A percentile compares a stretch with the other conserved stretches of the same genome.
Conservation (phyloP, 2,113 vertebrate species). For the Pogona vitticeps region DNA sequence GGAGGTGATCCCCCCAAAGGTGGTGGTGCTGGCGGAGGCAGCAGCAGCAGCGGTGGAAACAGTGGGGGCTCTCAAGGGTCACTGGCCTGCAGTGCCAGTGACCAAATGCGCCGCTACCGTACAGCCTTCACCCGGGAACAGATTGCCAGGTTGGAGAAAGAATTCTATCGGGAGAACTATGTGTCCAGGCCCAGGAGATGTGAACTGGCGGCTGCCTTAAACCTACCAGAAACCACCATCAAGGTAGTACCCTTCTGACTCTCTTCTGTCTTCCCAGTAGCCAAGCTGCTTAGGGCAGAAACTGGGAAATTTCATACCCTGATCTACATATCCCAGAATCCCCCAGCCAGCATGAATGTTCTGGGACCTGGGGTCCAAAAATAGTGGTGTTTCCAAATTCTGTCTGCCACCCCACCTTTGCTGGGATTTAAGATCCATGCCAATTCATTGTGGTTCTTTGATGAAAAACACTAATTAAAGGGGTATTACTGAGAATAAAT, state of each 20-base stretch:
- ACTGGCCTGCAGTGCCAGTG: constrained; percentile 87
- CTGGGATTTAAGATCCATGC: too few relatives aligned
- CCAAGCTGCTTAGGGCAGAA: too few relatives aligned
- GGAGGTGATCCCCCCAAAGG: constrained; percentile 82
- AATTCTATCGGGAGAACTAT: constrained; percentile 98
- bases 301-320: too few relatives aligned
- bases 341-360: too few relatives aligned
- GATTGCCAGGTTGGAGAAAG: constrained; percentile 95
- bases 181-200: constrained; percentile 96
- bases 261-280: too few relatives aligned
- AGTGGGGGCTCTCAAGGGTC: constrained; percentile 81
- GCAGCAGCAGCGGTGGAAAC: constrained; percentile 73
- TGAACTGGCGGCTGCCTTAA: constrained; percentile 93
- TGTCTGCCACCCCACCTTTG: too few relatives aligned
- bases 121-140: constrained; percentile 98
- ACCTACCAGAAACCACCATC: constrained; percentile 97
- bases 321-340: too few relatives aligned
- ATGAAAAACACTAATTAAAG: too few relatives aligned
- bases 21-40: constrained; percentile 74
- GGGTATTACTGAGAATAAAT: too few relatives aligned
- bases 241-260: constrained; percentile 79
- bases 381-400: too few relatives aligned
- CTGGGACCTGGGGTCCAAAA: too few relatives aligned
- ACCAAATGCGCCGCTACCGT: constrained; percentile 96
- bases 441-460: too few relatives aligned